phyloP scores from a whole-genome alignment of 2,113 vertebrate genomes.

The Saiga tatarica region DNA sequence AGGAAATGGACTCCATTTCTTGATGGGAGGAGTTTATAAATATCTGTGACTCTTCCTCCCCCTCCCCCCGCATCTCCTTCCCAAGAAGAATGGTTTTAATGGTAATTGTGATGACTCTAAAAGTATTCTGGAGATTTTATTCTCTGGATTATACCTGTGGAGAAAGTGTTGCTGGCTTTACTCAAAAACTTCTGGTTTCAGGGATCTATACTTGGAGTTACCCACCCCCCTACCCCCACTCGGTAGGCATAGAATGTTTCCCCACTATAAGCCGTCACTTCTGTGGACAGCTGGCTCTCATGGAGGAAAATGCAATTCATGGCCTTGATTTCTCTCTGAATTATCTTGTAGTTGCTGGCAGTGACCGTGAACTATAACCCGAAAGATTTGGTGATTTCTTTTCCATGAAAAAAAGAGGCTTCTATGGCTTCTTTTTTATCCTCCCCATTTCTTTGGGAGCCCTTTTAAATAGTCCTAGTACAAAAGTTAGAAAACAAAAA shows the following conservation, averaged over 20 bases:
- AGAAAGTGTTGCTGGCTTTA: background rate
- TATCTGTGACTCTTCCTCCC: background rate
- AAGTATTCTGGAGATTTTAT: background rate
- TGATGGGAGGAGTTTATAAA: background rate
- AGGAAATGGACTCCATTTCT: background rate
- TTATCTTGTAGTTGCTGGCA: background rate
- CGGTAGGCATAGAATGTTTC: background rate
- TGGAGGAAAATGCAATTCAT: background rate
- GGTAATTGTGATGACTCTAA: background rate
- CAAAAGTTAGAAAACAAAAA: slow-evolving; percentile 23
- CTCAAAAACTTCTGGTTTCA: background rate
- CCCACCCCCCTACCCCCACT: background rate
- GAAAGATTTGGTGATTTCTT: background rate
- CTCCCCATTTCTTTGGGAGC: background rate
- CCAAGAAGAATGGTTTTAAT: background rate
- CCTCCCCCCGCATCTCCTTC: background rate
- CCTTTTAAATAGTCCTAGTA: background rate
- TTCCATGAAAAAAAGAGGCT: background rate
- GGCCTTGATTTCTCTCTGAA: background rate
- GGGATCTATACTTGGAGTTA: background rate
- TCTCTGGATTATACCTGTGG: background rate
- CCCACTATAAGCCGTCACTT: background rate
- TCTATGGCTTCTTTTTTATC: background rate
- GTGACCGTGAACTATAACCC: background rate
- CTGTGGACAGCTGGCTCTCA: background rate